Evolutionary conservation across 1,140 invertebrate species (phyloP), one percentile per base, ranked within the genome.

Genomic region (Musca vetustissima): DNA sequence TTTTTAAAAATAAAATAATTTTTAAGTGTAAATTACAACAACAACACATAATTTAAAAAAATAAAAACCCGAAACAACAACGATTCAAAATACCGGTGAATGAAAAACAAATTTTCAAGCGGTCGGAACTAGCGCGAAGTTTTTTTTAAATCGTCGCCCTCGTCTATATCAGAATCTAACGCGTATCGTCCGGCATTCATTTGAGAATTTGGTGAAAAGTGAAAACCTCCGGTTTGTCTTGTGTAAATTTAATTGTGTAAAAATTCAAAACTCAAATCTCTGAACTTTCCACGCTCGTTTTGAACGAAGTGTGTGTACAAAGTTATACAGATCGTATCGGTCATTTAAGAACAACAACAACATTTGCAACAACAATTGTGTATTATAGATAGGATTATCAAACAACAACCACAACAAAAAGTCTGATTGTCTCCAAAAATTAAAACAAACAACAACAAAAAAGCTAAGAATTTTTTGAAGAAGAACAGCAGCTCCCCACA

Each of bases 321-420:
- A 43, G 36, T 2, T n/a, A 43, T 8, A 11, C 36, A 43, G 36
- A 43, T 43, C 36, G 36, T 43, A 43, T 43, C 36, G 36, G 36
- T 43, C n/a, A 61, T 61, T 11, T n/a, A 61, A 61, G 55, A 61
- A 70, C 57, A 70, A 64, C 50, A 69, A 36, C 66, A 67, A 69
- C 3, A 28, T 8, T 3, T 28, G 8, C 3, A 28, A 28, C 43
- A 71, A 67, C 6, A n/a, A 59, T 9, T 25, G 28, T 59, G 21
- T 59, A 28, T 59, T 22, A 25, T 25, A 72, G 17, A 9, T 53
- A 21, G 17, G 50, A 21, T 17, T 21, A 53, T 21, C 17, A 24
- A 19, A 36, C 28, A 72, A 53, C 47, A 52, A 66, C 66, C 69
- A 19, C 28, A 25, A 36, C 36, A 43, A 43, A 43, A 43, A 43